These are phyloP conservation scores for Rhamnusium bicolor DNA, from an alignment of 2,888 invertebrate species.

Conservation along the genomic window DNA sequence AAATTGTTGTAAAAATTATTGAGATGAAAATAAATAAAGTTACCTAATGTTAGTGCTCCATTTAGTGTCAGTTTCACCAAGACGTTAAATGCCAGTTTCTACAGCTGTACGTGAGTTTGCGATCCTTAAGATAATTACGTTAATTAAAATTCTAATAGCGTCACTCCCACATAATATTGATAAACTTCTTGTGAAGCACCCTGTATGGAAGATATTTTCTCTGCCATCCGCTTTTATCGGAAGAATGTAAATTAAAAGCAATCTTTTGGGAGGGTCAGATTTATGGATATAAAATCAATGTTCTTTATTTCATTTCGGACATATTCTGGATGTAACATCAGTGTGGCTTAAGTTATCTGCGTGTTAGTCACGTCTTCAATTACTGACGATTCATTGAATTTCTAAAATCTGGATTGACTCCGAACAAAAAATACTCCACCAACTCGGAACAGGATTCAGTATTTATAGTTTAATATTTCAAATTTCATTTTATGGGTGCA, in stretches of 20 bases:
- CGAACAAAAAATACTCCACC: conserved; percentile 19
- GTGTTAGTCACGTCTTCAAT: conserved; percentile 55
- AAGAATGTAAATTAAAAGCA: conserved; percentile 41
- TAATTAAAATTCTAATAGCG: conserved; percentile 17
- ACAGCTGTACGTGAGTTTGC: too few relatives aligned
- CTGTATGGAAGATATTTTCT: conserved; percentile 30
- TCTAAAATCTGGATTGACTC: conserved; percentile 46
- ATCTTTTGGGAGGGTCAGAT: conserved; percentile 34
- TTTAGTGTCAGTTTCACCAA: neutral
- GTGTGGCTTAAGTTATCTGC: conserved; percentile 47
- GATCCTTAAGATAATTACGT: neutral
- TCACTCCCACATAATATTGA: conserved; percentile 6
- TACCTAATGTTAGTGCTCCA: neutral
- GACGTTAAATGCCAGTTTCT: neutral
- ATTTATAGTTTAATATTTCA: conserved; percentile 24
- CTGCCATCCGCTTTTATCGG: conserved; percentile 31
- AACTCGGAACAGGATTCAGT: neutral
- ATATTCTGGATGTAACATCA: conserved; percentile 35
- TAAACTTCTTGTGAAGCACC: conserved; percentile 4
- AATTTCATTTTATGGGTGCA: too few relatives aligned
- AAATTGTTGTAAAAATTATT: too few relatives aligned
- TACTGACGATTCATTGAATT: conserved; percentile 53
- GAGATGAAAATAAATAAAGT: neutral
- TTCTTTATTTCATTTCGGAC: conserved; percentile 38
- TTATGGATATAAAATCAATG: conserved; percentile 39